A percentile compares a stretch with the other conserved stretches of the same genome.
These are phyloP conservation scores for Dicrostonyx torquatus DNA, from an alignment of 2,797 vertebrate species.

Conservation along the genomic window DNA sequence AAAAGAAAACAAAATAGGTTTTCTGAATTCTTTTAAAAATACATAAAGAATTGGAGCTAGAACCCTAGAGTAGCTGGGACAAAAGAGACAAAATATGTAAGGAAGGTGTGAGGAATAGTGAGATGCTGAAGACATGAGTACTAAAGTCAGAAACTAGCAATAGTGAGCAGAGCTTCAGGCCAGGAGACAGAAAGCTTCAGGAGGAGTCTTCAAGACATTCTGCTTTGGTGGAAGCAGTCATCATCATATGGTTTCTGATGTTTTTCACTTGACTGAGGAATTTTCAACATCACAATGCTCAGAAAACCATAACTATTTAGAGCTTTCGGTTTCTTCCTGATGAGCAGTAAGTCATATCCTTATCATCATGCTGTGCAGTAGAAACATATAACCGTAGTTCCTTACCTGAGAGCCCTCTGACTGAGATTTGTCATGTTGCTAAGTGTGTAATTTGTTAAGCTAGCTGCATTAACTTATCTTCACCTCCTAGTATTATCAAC, in stretches of 20 bases:
- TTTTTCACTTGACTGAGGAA: background rate
- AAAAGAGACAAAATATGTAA: background rate
- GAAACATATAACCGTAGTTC: background rate
- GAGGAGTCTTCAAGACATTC: background rate
- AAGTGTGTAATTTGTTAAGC: background rate
- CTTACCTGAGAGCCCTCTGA: background rate
- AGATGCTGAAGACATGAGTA: background rate
- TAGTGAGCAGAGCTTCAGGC: background rate
- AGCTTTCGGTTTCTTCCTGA: background rate
- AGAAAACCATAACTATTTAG: background rate
- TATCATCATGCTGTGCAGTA: background rate
- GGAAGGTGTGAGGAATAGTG: background rate
- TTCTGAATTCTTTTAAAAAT: background rate
- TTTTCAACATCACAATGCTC: background rate
- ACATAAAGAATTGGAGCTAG: background rate
- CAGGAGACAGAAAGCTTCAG: background rate
- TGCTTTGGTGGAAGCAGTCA: background rate
- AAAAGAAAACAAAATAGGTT: background rate
- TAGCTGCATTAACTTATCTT: background rate
- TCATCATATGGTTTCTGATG: background rate
- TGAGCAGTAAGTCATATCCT: background rate
- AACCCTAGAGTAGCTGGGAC: fast-evolving
- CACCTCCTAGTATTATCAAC: background rate
- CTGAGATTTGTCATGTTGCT: background rate
- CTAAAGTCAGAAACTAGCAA: background rate